Evolutionary conservation across 1,140 invertebrate species (phyloP).

Genomic region (Brachionus asplanchnoidis): DNA sequence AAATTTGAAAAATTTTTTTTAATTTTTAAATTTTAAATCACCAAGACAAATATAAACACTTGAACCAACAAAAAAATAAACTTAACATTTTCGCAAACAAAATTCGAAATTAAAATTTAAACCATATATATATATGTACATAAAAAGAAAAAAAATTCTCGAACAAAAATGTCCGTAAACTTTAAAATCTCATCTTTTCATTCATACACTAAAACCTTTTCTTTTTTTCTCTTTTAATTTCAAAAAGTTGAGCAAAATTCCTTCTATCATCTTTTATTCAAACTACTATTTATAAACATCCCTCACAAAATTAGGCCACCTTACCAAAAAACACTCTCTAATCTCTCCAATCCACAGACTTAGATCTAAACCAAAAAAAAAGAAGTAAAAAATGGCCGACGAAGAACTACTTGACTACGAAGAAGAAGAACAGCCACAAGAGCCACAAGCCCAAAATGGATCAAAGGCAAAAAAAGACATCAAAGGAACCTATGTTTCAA

Average conservation of each 20-base stretch:
- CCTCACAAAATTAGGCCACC: too few relatives aligned
- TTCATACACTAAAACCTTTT: background rate
- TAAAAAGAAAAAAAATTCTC: background rate
- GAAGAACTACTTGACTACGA: conserved; percentile 58
- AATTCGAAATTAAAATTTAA: background rate
- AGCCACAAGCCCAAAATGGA: conserved; percentile 44
- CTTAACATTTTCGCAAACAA: background rate
- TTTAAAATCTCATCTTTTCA: background rate
- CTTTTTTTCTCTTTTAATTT: background rate
- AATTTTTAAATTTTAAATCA: too few relatives aligned
- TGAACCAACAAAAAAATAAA: background rate
- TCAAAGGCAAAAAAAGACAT: conserved; percentile 55
- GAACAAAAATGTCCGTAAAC: background rate
- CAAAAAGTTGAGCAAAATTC: background rate
- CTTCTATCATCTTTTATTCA: background rate
- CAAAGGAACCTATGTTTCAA: conserved; percentile 78
- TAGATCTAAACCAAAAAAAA: background rate
- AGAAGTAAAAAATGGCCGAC: background rate
- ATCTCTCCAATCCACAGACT: background rate
- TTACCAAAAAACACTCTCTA: background rate
- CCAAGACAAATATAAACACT: too few relatives aligned
- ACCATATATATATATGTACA: background rate
- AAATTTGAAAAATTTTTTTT: too few relatives aligned
- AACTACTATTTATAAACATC: background rate
- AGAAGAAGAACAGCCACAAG: conserved; percentile 55